Evolutionary conservation across 1,140 invertebrate species (phyloP), one percentile per base, ranked within the genome.

Genomic region (Drosophila nannoptera): DNA sequence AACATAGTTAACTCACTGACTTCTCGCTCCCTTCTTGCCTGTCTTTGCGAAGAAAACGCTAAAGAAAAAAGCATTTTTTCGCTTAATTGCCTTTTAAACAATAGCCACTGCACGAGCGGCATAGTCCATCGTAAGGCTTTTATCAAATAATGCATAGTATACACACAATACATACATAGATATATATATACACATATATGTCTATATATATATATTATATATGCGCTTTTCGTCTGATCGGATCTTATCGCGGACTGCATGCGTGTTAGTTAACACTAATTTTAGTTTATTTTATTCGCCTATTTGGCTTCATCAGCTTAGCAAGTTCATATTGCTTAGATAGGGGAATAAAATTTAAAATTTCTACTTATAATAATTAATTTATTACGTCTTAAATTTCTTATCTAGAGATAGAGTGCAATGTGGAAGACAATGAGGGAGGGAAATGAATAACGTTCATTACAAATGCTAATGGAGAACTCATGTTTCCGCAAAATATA

Each of bases 381-480:
- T 22, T 22, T 22, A 22, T 22, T 22, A 22, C 22, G 22, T 22
- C 22, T 22, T 22, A 22, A 22, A 3, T 22, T 22, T 22, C 22
- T 22, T 22, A 22, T 22, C 22, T 22, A 3, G 22, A 22, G 22
- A 22, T 22, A 22, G 22, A 22, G 22, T 22, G 22, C 22, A 22
- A 22, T 22, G 22, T 22, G 22, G 22, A 22, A 22, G 22, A 22
- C 3, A 22, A 22, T 22, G 22, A 33, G 32, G n/a, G 14, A 33
- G 31, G 6, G 59, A 43, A 7, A 42, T 22, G 33, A 40, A 11
- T 36, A 38, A n/a, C 46, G 60, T 61, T 67, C 61, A 72, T 82
- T 83, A 75, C 38, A 69, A 63, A 83, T 75, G 78, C 61, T 83
- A 82, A 83, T 78, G 78, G 52, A 75, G 78, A 78, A 75, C 40